Conservation (phyloP, 2,797 vertebrate species). For the Pterois miles region DNA sequence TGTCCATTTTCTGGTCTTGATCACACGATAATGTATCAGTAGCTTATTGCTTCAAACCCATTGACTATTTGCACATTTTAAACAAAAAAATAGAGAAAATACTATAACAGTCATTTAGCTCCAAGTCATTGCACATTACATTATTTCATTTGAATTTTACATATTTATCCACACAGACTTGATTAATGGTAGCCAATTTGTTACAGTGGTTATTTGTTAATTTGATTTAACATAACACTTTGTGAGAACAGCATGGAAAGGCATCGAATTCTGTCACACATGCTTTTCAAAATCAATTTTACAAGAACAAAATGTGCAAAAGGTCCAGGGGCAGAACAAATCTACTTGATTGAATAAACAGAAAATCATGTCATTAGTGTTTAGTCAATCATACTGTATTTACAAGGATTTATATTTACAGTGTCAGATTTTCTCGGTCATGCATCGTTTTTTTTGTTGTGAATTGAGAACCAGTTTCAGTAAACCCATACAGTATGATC, state of each 20-base stretch:
- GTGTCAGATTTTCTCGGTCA: slow-evolving; percentile 41
- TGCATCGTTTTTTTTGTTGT: slow-evolving; percentile 38
- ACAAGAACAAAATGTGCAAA: slow-evolving; percentile 42
- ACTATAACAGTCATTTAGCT: not conserved
- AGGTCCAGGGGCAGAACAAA: slow-evolving; percentile 1
- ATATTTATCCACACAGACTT: not conserved
- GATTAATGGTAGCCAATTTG: not conserved
- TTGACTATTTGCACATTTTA: slow-evolving; percentile 27
- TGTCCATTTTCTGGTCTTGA: not conserved
- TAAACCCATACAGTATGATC: slow-evolving; percentile 29
- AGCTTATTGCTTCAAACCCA: slow-evolving; percentile 2
- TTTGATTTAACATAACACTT: not conserved
- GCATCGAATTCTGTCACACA: slow-evolving; percentile 2
- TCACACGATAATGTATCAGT: not conserved
- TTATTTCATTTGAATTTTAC: not conserved
- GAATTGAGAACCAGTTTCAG: slow-evolving; percentile 27
- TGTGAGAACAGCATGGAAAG: not conserved
- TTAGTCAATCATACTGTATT: slow-evolving; percentile 53
- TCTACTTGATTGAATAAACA: slow-evolving; percentile 29
- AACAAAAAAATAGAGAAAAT: not conserved
- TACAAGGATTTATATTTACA: slow-evolving; percentile 66
- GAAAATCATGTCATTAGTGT: slow-evolving; percentile 35
- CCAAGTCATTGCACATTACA: not conserved
- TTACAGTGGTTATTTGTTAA: not conserved
- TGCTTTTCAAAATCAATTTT: not conserved